A percentile compares a stretch with the other conserved stretches of the same genome.
phyloP scores from a whole-genome alignment of 2,113 vertebrate genomes.

The Cranoglanis bouderius region DNA sequence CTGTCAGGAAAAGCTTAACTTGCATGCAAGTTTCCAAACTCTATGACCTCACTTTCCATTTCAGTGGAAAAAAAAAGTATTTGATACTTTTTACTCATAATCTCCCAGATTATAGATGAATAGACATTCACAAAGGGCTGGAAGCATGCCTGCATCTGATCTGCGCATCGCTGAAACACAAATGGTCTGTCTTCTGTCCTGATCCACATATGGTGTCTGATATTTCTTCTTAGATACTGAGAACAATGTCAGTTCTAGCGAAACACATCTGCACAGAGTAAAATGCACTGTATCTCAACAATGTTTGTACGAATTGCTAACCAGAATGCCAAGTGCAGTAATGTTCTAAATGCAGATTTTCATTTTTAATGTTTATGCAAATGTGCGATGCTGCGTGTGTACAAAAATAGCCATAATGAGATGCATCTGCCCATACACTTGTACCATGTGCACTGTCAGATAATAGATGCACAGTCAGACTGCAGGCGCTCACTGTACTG shows the following conservation, averaged over 20 bases:
- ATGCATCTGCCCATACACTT: not conserved
- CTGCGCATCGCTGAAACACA: not conserved
- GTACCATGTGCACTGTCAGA: constrained; percentile 16
- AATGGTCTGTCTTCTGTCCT: not conserved
- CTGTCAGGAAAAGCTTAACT: constrained; percentile 53
- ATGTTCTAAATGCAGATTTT: constrained; percentile 3
- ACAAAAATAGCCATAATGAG: constrained; percentile 26
- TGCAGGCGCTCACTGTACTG: constrained; percentile 15
- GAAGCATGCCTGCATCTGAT: not conserved
- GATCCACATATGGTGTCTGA: constrained; percentile 14
- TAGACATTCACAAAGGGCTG: not conserved
- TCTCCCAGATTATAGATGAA: constrained; percentile 44
- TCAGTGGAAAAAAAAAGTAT: constrained; percentile 24
- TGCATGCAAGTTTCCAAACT: constrained; percentile 43
- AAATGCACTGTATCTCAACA: not conserved
- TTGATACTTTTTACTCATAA: not conserved
- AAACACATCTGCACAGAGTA: not conserved
- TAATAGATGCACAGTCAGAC: constrained; percentile 17
- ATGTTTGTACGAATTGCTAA: not conserved
- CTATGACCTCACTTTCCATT: constrained; percentile 57
- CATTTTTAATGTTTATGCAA: constrained; percentile 22
- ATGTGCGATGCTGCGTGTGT: not conserved
- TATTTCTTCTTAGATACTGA: not conserved
- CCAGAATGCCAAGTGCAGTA: not conserved
- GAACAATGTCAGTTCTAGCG: not conserved